Percentiles rank a stretch among this genome's conserved stretches.
phyloP scores from a whole-genome alignment of 2,888 invertebrate species.

The Conistra vaccinii region DNA sequence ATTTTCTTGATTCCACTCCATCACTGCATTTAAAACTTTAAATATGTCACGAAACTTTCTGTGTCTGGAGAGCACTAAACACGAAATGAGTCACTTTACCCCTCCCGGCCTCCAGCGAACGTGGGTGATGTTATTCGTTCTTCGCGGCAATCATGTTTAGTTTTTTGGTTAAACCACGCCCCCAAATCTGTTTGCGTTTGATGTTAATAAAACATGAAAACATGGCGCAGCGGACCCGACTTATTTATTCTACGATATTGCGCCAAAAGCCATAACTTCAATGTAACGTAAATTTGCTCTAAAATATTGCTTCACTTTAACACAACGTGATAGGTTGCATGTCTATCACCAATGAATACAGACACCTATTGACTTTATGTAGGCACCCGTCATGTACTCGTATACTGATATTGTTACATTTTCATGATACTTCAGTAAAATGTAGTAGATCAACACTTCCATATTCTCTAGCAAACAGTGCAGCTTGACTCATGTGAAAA shows the following conservation, averaged over 20 bases:
- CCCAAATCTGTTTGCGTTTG: too few relatives aligned
- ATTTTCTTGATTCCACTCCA: too few relatives aligned
- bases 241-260: not conserved
- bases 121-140: too few relatives aligned
- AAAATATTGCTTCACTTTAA: not conserved
- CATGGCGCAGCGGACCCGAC: too few relatives aligned
- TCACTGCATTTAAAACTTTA: too few relatives aligned
- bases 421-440: not conserved
- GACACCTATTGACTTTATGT: not conserved
- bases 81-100: too few relatives aligned
- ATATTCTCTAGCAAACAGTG: not conserved
- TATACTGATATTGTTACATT: constrained; percentile 27
- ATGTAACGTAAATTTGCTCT: not conserved
- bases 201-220: too few relatives aligned
- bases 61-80: too few relatives aligned
- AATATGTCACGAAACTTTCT: too few relatives aligned
- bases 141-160: too few relatives aligned
- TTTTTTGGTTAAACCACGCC: too few relatives aligned
- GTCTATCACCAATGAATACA: constrained; percentile 23
- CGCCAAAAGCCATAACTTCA: not conserved
- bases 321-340: constrained; percentile 10
- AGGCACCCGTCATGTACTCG: not conserved
- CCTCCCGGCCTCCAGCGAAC: too few relatives aligned
- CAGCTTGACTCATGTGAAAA: not conserved
- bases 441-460: not conserved